Base-by-base conservation (phyloP, 2,888 invertebrate genomes). In the Rutpela maculata region DNA sequence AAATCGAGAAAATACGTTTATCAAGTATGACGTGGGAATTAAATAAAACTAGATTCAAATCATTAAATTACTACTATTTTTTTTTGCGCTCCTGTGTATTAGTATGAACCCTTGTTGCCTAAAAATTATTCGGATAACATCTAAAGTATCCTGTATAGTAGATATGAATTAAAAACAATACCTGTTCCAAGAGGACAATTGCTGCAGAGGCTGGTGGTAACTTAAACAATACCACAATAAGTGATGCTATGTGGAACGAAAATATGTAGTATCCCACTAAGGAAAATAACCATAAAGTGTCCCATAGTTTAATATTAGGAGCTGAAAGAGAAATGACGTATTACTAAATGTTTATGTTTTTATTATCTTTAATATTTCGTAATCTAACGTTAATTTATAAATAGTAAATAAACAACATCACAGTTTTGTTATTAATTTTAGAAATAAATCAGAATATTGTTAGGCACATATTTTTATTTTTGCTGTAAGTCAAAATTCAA, bases 101-200 rank as follows among this genome's bases (percentile, higher is more conserved):
- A n/a, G n/a, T n/a, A n/a, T n/a, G n/a, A n/a, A n/a, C n/a, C n/a
- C n/a, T n/a, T n/a, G n/a, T n/a, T n/a, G n/a, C n/a, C n/a, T n/a
- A n/a, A n/a, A n/a, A n/a, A n/a, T n/a, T n/a, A n/a, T n/a, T n/a
- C n/a, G n/a, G n/a, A n/a, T n/a, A n/a, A n/a, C n/a, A n/a, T n/a
- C n/a, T 69, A 22, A 66, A 66, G 18, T 10, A 4, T 17, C 19
- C 19, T 19, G 18, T 66, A 38, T 11, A 90, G 87, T 31, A 56
- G 4, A 12, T 55, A 56, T 15, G 7, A 26, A 56, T 15, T 26
- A 65, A 15, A 65, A 6, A 22, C 11, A 1, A 18, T 87, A 93
- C 94, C 90, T 94, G 93, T 89, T 94, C 94, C 79, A 91, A 87
- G 7, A 92, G 88, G 26, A 94, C 85, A 26, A 93, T 89, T 7